Conservation (phyloP, 2,888 invertebrate genomes). For the Sabatieria punctata region DNA sequence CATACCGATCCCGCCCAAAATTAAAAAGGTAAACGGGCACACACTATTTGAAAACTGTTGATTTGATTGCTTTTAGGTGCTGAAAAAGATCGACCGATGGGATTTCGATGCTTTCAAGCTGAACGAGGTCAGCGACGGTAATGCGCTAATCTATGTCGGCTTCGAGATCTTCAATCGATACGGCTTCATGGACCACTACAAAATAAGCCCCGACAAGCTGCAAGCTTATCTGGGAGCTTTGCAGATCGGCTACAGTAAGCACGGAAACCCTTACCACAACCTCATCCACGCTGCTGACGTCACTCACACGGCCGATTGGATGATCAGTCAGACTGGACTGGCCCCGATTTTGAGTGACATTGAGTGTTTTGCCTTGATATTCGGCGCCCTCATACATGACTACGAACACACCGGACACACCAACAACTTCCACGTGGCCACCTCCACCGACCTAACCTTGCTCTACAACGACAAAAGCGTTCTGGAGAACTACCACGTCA, state of each 20-base stretch:
- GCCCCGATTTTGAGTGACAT: background rate
- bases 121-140: constrained; percentile 63
- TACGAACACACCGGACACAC: constrained; percentile 92
- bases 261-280: no score
- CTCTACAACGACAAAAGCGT: constrained; percentile 83
- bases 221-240: background rate
- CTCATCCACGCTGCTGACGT: constrained; percentile 1
- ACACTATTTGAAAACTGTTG: no score
- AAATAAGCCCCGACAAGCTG: constrained; percentile 44
- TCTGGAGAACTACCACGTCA: constrained; percentile 71
- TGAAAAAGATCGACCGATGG: constrained; percentile 75
- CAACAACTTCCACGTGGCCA: constrained; percentile 92
- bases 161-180: constrained; percentile 85
- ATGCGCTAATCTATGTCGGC: constrained; percentile 76
- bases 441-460: constrained; percentile 70
- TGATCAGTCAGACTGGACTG: constrained; percentile 1
- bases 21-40: no score
- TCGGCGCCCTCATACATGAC: constrained; percentile 83
- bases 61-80: no score
- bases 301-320: constrained; percentile 2
- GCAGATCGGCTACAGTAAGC: constrained; percentile 2
- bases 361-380: constrained; percentile 76
- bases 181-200: constrained; percentile 84
- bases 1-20: background rate
- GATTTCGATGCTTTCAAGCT: constrained; percentile 80